Conservation (phyloP, 1,140 invertebrate genomes). For the Bombus polaris region DNA sequence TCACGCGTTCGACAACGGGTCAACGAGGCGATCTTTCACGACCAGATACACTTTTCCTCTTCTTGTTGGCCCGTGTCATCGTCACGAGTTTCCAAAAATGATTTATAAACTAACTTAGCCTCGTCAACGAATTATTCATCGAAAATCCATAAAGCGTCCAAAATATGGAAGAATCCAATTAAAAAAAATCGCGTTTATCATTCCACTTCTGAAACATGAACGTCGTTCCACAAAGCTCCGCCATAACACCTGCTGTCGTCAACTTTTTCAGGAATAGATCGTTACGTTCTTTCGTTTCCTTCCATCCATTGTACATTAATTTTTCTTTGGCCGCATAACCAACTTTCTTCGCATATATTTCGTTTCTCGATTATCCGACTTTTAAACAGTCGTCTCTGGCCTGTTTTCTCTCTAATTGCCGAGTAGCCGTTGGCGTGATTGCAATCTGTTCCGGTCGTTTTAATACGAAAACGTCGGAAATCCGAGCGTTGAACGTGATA, state of each 20-base stretch:
- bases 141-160: not conserved
- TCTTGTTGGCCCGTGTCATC: no score
- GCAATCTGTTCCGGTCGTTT: not conserved
- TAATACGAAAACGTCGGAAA: conserved; percentile 6
- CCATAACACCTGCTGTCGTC: not conserved
- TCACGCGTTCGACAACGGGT: not conserved
- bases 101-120: not conserved
- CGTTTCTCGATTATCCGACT: not conserved
- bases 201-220: not conserved
- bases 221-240: not conserved
- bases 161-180: no score
- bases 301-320: not conserved
- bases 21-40: not conserved
- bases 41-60: no score
- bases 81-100: not conserved
- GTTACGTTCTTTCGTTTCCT: not conserved
- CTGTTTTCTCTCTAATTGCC: not conserved
- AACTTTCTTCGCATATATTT: not conserved
- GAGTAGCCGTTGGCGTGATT: no score
- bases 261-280: conserved; percentile 6
- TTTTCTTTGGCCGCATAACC: not conserved
- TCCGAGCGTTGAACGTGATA: not conserved
- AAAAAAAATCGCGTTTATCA: not conserved
- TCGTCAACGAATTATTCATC: not conserved
- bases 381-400: not conserved